Evolutionary conservation across 2,888 invertebrate species (phyloP), one percentile per base, ranked within the genome.

Genomic region (Leptinotarsa peninsularis): DNA sequence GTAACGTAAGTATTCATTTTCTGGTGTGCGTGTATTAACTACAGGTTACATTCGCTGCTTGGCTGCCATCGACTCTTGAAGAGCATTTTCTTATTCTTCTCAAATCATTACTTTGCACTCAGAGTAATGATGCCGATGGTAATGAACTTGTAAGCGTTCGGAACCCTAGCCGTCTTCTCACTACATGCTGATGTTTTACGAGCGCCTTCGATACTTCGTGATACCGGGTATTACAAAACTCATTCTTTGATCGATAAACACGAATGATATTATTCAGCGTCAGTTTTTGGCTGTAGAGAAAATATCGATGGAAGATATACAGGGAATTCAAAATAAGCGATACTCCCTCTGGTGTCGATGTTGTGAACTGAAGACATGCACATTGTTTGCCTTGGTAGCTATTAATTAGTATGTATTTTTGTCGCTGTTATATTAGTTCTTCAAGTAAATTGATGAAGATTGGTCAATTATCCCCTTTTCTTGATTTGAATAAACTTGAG

Each of bases 81-180:
- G 58, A 58, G 23, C 58, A 58, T 58, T 58, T 58, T 58, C 58
- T 58, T 58, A 58, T 58, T 74, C 74, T 71, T 73, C 76, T 68
- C 68, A 76, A 76, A 76, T 76, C 76, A 78, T 78, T 78, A 78
- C 74, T 71, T 76, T 73, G 75, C 71, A 74, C 73, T 75, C 76
- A 78, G 79, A 78, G 80, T 82, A 83, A 83, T 81, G 81, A 82
- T 79, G 79, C 76, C 76, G 78, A 79, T 81, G 82, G 81, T 83
- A 83, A 82, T 82, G 83, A 83, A 83, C 83, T 81, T 83, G 70
- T 43, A 58, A 54, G 49, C 50, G 69, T n/a, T 33, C 27, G 27
- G 33, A 43, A 54, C 21, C n/a, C 4, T 33, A 58, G 15, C 49
- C 49, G 58, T n/a, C 58, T 10, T 70, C 23, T 13, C 33, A 14